Conservation (phyloP, 64 coral and sea anemone genomes). For the Platygyra sinensis region DNA sequence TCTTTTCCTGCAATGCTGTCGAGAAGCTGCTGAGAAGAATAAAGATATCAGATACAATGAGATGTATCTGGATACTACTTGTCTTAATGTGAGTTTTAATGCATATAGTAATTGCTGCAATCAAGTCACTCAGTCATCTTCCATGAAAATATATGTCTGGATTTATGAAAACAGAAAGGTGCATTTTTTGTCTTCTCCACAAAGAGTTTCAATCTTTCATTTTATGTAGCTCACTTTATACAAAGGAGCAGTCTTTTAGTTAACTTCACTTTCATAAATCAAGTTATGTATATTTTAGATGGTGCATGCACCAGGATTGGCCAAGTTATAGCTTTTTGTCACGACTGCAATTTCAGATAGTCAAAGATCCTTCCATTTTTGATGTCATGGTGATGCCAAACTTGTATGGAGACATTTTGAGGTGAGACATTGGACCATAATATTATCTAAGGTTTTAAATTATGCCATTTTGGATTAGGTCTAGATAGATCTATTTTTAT, state of each 20-base stretch:
- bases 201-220: too few relatives aligned
- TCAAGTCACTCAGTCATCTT: too few relatives aligned
- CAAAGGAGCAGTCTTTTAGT: too few relatives aligned
- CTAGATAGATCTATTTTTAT: too few relatives aligned
- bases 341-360: conserved; percentile 71
- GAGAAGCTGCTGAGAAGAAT: conserved; percentile 92
- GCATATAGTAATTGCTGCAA: background rate
- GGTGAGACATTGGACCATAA: conserved; percentile 30
- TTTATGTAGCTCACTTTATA: too few relatives aligned
- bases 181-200: too few relatives aligned
- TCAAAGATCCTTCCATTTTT: conserved; percentile 88
- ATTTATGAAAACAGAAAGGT: too few relatives aligned
- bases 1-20: conserved; percentile 93
- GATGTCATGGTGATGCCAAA: conserved; percentile 99
- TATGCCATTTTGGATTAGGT: too few relatives aligned
- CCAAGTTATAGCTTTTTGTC: background rate
- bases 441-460: too few relatives aligned
- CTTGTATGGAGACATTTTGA: conserved; percentile 97
- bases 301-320: background rate
- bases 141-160: too few relatives aligned
- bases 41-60: conserved; percentile 91
- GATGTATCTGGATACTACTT: conserved; percentile 99
- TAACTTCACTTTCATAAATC: too few relatives aligned
- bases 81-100: conserved; percentile 87
- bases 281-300: too few relatives aligned